Evolutionary conservation across 2,797 vertebrate genomes (phyloP).

Genomic region (Novumbra hubbsi): DNA sequence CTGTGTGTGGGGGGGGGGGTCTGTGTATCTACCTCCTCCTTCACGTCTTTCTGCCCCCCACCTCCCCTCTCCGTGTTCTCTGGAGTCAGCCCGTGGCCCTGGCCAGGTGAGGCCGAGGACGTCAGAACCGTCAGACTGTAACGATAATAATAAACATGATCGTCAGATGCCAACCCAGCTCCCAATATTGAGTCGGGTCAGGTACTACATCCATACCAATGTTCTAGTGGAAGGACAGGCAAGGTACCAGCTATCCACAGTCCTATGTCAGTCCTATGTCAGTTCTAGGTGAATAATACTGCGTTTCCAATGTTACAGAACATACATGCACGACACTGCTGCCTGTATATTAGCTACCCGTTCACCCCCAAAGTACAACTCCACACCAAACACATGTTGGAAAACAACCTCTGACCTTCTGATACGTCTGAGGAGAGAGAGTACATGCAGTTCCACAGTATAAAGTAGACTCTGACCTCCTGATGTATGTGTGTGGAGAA

Average conservation of each 20-base stretch:
- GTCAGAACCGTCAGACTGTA: neutral
- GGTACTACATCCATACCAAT: neutral
- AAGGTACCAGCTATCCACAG: neutral
- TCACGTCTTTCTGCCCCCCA: neutral
- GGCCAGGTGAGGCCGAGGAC: constrained; percentile 34
- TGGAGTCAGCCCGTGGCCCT: constrained; percentile 38
- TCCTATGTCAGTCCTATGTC: constrained; percentile 42
- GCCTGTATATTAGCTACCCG: constrained; percentile 63
- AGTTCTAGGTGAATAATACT: constrained; percentile 27
- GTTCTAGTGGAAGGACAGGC: neutral
- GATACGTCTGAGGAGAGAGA: constrained; percentile 52
- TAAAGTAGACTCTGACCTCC: constrained; percentile 17
- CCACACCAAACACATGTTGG: constrained; percentile 52
- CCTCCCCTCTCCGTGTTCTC: neutral
- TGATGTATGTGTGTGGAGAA: constrained; percentile 23
- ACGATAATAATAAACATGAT: constrained; percentile 13
- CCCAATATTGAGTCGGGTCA: neutral
- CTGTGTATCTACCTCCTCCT: neutral
- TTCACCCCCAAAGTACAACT: constrained; percentile 61
- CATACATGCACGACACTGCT: constrained; percentile 48
- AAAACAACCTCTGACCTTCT: constrained; percentile 65
- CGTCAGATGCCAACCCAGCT: too few relatives aligned
- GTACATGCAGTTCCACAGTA: constrained; percentile 18
- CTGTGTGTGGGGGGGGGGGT: constrained; percentile 21
- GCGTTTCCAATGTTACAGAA: constrained; percentile 29